A percentile compares a stretch with the other conserved stretches of the same genome.
phyloP scores from a whole-genome alignment of 2,888 invertebrate species.

The Asteroscopus sphinx region DNA sequence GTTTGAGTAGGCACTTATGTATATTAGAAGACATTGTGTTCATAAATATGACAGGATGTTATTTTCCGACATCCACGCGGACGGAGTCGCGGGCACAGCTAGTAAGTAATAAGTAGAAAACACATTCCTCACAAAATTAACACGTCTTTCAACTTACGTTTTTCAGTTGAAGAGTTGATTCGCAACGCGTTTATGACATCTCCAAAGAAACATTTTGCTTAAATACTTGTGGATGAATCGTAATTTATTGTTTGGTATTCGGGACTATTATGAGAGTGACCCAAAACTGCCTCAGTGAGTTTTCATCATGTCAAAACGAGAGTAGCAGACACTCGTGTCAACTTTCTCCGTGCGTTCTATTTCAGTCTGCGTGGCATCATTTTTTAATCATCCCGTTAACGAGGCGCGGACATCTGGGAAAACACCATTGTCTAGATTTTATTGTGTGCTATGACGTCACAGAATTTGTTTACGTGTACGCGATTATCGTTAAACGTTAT shows the following conservation, averaged over 20 bases:
- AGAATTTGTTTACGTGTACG: constrained; percentile 16
- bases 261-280: constrained; percentile 79
- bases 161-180: constrained; percentile 57
- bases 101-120: constrained; percentile 34
- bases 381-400: constrained; percentile 72
- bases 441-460: constrained; percentile 51
- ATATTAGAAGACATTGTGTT: too few species aligned
- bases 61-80: too few species aligned
- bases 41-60: too few species aligned
- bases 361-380: constrained; percentile 74
- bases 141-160: constrained; percentile 62
- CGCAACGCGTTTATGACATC: constrained; percentile 63
- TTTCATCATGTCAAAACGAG: constrained; percentile 74
- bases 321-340: constrained; percentile 75
- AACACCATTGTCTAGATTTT: constrained; percentile 69
- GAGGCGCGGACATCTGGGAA: constrained; percentile 63
- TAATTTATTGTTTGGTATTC: constrained; percentile 74
- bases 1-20: too few species aligned
- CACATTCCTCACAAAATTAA: constrained; percentile 58
- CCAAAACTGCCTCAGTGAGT: constrained; percentile 82
- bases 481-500: constrained; percentile 26
- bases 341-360: constrained; percentile 83
- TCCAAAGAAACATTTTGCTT: constrained; percentile 62
- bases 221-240: constrained; percentile 63
- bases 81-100: too few species aligned